These are phyloP conservation scores for Telmatherina bonti DNA, from an alignment of 2,797 vertebrate species.

Conservation along the genomic window DNA sequence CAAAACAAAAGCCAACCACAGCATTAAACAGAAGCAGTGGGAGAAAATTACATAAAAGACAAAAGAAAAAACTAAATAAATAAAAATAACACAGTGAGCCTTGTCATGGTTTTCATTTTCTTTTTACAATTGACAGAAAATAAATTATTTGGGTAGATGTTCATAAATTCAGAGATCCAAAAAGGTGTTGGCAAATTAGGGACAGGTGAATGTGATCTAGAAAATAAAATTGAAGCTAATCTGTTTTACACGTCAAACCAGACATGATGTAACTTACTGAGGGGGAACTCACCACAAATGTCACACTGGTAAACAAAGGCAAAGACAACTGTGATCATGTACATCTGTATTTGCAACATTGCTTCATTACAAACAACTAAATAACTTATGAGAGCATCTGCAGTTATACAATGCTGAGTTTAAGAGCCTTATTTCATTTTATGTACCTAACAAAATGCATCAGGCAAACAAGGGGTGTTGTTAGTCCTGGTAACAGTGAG, in stretches of 20 bases:
- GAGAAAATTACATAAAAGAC: neutral
- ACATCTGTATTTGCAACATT: conserved; percentile 38
- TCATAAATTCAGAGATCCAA: neutral
- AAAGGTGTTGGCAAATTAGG: neutral
- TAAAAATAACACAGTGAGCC: neutral
- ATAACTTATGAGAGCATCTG: conserved; percentile 35
- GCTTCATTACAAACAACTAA: conserved; percentile 47
- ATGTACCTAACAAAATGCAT: conserved; percentile 25
- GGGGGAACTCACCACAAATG: neutral
- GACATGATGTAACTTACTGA: neutral
- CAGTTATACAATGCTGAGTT: conserved; percentile 38
- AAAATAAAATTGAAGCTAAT: neutral
- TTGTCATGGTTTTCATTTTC: neutral
- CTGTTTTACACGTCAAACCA: neutral
- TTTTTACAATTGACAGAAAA: conserved; percentile 1
- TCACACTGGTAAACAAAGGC: conserved; percentile 13
- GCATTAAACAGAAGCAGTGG: neutral
- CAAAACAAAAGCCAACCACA: neutral
- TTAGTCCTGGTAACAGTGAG: conserved; percentile 23
- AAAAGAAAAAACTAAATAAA: neutral
- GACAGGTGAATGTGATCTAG: neutral
- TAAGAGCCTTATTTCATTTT: conserved; percentile 33
- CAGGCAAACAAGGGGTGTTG: conserved; percentile 25
- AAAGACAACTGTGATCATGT: conserved; percentile 16
- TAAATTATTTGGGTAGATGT: neutral